Conservation (phyloP, 2,888 invertebrate species). For the Athalia circularis region DNA sequence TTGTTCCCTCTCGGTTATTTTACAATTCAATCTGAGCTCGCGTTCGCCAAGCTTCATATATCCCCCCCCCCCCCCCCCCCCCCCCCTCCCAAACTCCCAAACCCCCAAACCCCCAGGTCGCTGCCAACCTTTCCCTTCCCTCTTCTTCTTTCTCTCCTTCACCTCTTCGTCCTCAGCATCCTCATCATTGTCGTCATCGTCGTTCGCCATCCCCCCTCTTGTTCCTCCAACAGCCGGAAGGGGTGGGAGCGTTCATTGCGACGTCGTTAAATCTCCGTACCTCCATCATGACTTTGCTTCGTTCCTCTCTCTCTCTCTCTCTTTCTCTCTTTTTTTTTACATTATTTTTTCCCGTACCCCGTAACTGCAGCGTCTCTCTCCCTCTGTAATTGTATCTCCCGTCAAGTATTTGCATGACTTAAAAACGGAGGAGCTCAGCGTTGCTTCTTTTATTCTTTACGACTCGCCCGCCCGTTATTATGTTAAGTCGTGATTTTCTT, state of each 20-base stretch:
- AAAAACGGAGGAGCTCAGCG: slow-evolving; percentile 15
- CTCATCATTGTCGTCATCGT: slow-evolving; percentile 18
- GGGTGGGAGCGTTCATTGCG: slow-evolving; percentile 65
- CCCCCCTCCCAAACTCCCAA: slow-evolving; percentile 16
- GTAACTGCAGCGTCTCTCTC: slow-evolving; percentile 34
- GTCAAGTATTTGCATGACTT: slow-evolving; percentile 60
- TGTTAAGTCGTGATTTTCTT: slow-evolving; percentile 1
- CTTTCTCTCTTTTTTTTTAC: slow-evolving; percentile 30
- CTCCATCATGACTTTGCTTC: slow-evolving; percentile 66
- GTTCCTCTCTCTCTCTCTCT: slow-evolving; percentile 45
- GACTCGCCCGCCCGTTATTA: background rate
- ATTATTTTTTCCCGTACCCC: slow-evolving; percentile 46
- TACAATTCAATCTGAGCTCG: slow-evolving; percentile 71
- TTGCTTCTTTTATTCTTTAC: too few relatives aligned
- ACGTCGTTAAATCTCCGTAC: slow-evolving; percentile 70
- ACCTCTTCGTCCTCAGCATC: background rate
- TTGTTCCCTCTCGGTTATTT: slow-evolving; percentile 71
- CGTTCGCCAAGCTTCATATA: slow-evolving; percentile 44
- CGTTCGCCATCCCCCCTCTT: slow-evolving; percentile 2
- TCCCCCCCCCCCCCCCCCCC: slow-evolving; percentile 11
- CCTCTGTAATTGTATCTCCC: slow-evolving; percentile 63
- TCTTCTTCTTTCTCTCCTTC: background rate
- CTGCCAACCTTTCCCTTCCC: slow-evolving; percentile 1
- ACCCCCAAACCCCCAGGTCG: background rate
- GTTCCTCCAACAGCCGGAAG: slow-evolving; percentile 49